Percentiles rank a stretch among this genome's conserved stretches.
phyloP scores from a whole-genome alignment of 2,113 vertebrate species.

The Sciurus niger region DNA sequence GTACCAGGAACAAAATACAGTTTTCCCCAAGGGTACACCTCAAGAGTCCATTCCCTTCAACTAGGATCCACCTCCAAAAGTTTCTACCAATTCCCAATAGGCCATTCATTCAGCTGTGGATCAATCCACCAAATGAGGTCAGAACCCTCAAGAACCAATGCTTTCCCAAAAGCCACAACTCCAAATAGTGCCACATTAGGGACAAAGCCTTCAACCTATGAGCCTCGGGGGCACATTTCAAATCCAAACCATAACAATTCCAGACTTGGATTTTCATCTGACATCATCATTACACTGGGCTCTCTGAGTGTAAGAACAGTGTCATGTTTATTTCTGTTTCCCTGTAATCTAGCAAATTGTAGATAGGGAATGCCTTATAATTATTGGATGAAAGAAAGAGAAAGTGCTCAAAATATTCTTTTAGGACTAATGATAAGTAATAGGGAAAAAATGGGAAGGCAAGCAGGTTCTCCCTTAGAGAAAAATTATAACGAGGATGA shows the following conservation, averaged over 20 bases:
- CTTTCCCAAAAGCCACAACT: not conserved
- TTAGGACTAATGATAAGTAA: not conserved
- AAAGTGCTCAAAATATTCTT: constrained; percentile 37
- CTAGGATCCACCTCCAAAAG: not conserved
- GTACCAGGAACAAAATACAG: not conserved
- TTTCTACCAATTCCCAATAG: not conserved
- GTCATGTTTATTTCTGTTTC: not conserved
- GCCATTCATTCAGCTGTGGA: not conserved
- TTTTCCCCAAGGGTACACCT: not conserved
- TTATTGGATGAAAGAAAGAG: not conserved
- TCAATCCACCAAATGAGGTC: not conserved
- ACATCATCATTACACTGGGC: not conserved
- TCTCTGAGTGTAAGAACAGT: not conserved
- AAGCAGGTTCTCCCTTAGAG: not conserved
- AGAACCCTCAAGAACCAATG: not conserved
- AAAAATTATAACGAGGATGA: not conserved
- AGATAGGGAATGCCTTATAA: not conserved
- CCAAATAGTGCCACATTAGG: not conserved
- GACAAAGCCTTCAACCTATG: not conserved
- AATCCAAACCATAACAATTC: not conserved
- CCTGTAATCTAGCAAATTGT: not conserved
- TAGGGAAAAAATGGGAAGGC: not conserved
- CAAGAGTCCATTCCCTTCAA: not conserved
- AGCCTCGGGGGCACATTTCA: not conserved
- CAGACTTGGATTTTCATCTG: not conserved